Evolutionary conservation across 1,140 invertebrate species (phyloP), one percentile per base, ranked within the genome.

Genomic region (Drosophila watanabei): DNA sequence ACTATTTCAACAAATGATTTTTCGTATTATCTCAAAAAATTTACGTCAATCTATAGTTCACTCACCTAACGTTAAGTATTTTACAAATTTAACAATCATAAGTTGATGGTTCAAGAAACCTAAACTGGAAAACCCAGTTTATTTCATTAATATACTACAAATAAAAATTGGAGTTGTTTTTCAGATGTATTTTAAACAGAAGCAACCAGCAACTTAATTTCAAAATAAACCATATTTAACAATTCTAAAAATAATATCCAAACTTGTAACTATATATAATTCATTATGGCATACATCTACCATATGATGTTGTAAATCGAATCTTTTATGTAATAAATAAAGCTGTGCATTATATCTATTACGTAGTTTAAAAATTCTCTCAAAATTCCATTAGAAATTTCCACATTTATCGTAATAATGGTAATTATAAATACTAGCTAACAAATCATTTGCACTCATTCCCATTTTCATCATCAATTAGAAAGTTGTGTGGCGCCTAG

Each of bases 401-500:
- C 51, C 33, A 71, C 69, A 58, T 13, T 35, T 18, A 28, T 33
- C 30, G 18, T 56, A 72, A 71, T 58, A 58, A 52, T 61, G 14
- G n/a, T 51, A 61, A 72, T 61, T 75, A 60, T 24, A 60, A n/a
- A 56, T 54, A 18, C 9, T 20, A 54, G 49, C 46, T 76, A 76
- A 30, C 39, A 56, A 69, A 85, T 54, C 45, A 70, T 71, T 73
- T 61, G 76, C 63, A 85, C 71, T 61, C 41, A 68, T 57, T 64
- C 54, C 60, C 4, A 48, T 54, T 77, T 68, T 75, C 61, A 69
- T 81, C 84, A 80, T 64, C 78, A 78, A 89, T 84, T 88, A 80
- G 84, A 88, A 88, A 89, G 85, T 89, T 81, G 81, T 79, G 65
- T 87, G 82, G 78, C 82, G 82, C 72, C 66, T 59, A 78, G 61